Evolutionary conservation across 2,888 invertebrate genomes (phyloP).

Genomic region (Gandaritis pyraliata): DNA sequence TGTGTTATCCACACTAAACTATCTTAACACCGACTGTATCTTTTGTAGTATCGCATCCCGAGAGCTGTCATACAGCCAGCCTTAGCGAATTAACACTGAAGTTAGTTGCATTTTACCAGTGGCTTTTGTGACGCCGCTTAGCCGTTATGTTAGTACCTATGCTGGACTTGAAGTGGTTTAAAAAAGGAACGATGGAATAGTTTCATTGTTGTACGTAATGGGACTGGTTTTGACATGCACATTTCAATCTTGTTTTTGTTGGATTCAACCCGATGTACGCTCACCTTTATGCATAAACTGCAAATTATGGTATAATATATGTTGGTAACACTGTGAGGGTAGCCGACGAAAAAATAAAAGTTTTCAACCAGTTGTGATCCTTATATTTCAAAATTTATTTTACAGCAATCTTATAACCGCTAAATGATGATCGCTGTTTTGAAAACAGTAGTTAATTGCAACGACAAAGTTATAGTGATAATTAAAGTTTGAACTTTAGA

Average conservation of each 20-base stretch:
- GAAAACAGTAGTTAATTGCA: not conserved
- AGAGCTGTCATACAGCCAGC: slow-evolving; percentile 73
- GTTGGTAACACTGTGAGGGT: no score
- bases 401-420: not conserved
- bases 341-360: no score
- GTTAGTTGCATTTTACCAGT: slow-evolving; percentile 63
- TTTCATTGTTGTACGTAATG: slow-evolving; percentile 6
- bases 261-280: not conserved
- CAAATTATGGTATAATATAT: no score
- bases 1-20: slow-evolving; percentile 52
- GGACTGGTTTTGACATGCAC: not conserved
- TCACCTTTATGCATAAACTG: not conserved
- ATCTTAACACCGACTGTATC: slow-evolving; percentile 57
- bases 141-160: slow-evolving; percentile 35
- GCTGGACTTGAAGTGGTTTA: slow-evolving; percentile 13
- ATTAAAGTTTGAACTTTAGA: slow-evolving; percentile 25
- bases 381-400: no score
- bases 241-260: not conserved
- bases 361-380: no score
- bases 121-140: slow-evolving; percentile 60
- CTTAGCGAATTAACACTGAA: slow-evolving; percentile 79
- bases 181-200: slow-evolving; percentile 10
- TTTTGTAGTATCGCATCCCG: slow-evolving; percentile 74
- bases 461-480: slow-evolving; percentile 16
- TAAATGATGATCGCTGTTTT: not conserved